Evolutionary conservation across 1,140 invertebrate genomes (phyloP).

Genomic region (Brachionus plicatilis): DNA sequence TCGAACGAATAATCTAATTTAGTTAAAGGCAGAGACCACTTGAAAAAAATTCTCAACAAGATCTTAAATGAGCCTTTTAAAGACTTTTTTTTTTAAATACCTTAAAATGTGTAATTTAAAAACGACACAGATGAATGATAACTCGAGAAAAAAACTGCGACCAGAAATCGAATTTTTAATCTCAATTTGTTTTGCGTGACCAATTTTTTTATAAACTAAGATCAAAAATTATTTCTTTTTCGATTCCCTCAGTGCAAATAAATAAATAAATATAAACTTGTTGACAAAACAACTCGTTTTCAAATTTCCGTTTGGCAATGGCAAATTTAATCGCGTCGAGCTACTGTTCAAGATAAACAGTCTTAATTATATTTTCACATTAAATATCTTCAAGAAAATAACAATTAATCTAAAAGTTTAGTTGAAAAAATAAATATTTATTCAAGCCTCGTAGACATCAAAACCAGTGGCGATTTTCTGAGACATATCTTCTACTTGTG

Average conservation of each 20-base stretch:
- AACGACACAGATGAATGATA: background rate
- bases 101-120: background rate
- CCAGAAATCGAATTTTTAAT: background rate
- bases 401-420: conserved; percentile 21
- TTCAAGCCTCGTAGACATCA: background rate
- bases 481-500: background rate
- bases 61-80: background rate
- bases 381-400: conserved; percentile 26
- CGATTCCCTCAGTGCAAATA: background rate
- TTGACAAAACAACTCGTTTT: background rate
- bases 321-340: background rate
- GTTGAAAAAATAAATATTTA: conserved; percentile 3
- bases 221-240: conserved; percentile 1
- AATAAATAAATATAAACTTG: conserved; percentile 26
- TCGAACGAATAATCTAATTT: background rate
- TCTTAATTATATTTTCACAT: conserved; percentile 33
- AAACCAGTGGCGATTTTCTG: conserved; percentile 15
- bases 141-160: background rate
- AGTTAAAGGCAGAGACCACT: background rate
- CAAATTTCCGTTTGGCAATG: conserved; percentile 30
- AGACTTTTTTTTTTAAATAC: background rate
- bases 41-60: background rate
- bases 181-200: conserved; percentile 27
- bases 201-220: background rate
- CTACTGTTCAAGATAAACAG: conserved; percentile 16